Conservation (phyloP, 2,888 invertebrate species). For the Imbricaverruca yamaguchii region DNA sequence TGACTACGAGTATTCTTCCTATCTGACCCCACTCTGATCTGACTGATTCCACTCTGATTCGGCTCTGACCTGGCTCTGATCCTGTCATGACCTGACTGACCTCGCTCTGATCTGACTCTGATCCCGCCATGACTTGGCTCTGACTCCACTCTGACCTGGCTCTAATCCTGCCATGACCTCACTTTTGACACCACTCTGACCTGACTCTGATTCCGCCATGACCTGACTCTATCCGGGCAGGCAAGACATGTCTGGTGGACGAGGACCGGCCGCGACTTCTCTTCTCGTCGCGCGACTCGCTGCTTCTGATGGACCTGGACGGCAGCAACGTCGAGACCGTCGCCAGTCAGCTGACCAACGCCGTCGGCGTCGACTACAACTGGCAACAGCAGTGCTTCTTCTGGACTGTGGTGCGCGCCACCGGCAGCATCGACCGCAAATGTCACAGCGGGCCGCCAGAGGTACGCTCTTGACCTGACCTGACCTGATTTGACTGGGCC, state of each 20-base stretch:
- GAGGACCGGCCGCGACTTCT: constrained; percentile 49
- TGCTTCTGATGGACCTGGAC: constrained; percentile 60
- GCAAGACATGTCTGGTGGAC: background rate
- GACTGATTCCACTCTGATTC: too few species aligned
- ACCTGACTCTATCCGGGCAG: background rate
- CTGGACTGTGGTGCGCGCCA: constrained; percentile 76
- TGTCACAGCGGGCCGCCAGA: constrained; percentile 40
- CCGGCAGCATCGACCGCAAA: constrained; percentile 62
- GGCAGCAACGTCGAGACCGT: constrained; percentile 47
- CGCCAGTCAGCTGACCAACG: constrained; percentile 69
- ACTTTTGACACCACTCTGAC: too few species aligned
- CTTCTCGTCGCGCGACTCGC: constrained; percentile 76
- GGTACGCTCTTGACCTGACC: background rate
- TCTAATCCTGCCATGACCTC: background rate
- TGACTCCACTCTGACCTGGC: background rate
- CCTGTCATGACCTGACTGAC: too few species aligned
- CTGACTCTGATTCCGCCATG: background rate
- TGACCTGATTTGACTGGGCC: too few species aligned
- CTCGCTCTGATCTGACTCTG: too few species aligned
- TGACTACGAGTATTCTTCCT: too few species aligned
- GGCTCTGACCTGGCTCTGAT: too few species aligned
- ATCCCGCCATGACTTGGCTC: too few species aligned
- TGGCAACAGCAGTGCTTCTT: constrained; percentile 68
- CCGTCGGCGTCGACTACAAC: constrained; percentile 79
- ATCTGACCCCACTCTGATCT: too few species aligned